phyloP scores from a whole-genome alignment of 53 echinoderm and acorn worm species.

The Antedon mediterranea region DNA sequence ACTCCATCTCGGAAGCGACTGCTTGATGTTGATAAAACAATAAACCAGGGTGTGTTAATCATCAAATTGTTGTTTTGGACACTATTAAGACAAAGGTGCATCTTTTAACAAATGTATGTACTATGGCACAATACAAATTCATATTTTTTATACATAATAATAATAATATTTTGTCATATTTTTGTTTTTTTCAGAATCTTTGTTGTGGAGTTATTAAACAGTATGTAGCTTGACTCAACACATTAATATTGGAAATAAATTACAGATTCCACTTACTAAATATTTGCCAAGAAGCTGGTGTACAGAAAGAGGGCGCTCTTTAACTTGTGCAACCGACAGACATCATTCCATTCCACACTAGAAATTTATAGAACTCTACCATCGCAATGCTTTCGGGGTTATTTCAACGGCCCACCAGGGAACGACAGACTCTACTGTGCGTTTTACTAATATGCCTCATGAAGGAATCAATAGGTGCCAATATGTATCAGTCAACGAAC shows the following conservation, averaged over 20 bases:
- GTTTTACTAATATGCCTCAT: background rate
- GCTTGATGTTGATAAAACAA: no score
- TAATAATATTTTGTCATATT: background rate
- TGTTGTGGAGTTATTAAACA: background rate
- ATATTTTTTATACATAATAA: background rate
- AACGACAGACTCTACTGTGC: background rate
- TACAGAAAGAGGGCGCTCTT: background rate
- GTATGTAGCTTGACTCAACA: background rate
- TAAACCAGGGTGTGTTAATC: no score
- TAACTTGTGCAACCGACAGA: background rate
- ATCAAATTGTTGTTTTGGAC: no score
- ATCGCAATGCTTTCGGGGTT: background rate
- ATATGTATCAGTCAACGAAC: background rate
- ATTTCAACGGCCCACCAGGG: background rate
- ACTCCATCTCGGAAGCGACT: no score
- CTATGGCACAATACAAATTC: no score
- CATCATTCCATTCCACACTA: background rate
- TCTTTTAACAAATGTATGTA: no score
- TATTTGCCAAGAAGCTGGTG: background rate
- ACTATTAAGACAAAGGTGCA: no score
- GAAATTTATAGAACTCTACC: background rate
- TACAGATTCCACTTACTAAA: background rate
- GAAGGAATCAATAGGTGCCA: background rate
- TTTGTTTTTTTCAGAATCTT: background rate
- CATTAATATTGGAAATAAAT: background rate